phyloP scores from a whole-genome alignment of 2,888 invertebrate genomes.

The Hypselothyrea guttata region DNA sequence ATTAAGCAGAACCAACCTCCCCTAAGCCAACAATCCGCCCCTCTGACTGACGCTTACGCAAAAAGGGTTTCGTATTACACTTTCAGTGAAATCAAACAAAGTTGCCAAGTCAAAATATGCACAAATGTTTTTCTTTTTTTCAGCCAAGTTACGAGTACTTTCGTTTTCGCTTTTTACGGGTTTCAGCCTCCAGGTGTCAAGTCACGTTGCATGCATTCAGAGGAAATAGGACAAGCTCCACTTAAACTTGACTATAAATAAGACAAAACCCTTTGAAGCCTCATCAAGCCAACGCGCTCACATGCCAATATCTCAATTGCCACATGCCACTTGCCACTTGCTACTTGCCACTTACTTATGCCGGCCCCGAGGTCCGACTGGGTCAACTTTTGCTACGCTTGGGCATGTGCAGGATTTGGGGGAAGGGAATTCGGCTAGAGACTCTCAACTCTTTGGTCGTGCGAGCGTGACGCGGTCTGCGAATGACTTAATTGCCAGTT shows the following conservation, averaged over 20 bases:
- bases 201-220: slow-evolving; percentile 69
- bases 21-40: not conserved
- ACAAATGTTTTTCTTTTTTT: slow-evolving; percentile 14
- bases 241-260: slow-evolving; percentile 34
- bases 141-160: slow-evolving; percentile 21
- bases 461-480: slow-evolving; percentile 35
- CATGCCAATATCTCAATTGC: slow-evolving; percentile 37
- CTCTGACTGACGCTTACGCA: slow-evolving; percentile 56
- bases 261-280: slow-evolving; percentile 43
- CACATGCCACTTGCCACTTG: slow-evolving; percentile 34
- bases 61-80: slow-evolving; percentile 73
- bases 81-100: slow-evolving; percentile 48
- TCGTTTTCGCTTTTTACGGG: slow-evolving; percentile 18
- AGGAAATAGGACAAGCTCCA: slow-evolving; percentile 19
- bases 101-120: slow-evolving; percentile 57
- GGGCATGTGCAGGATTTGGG: not conserved
- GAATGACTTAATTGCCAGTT: slow-evolving; percentile 55
- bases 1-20: slow-evolving; percentile 39
- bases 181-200: slow-evolving; percentile 48
- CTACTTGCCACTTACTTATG: slow-evolving; percentile 18
- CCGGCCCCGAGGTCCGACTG: slow-evolving; percentile 8
- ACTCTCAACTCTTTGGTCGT: slow-evolving; percentile 9
- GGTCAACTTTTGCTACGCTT: slow-evolving; percentile 5
- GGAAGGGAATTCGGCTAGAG: slow-evolving; percentile 3
- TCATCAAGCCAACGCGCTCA: slow-evolving; percentile 14